phyloP scores from a whole-genome alignment of 2,888 invertebrate species.

The Diaprepes abbreviatus region DNA sequence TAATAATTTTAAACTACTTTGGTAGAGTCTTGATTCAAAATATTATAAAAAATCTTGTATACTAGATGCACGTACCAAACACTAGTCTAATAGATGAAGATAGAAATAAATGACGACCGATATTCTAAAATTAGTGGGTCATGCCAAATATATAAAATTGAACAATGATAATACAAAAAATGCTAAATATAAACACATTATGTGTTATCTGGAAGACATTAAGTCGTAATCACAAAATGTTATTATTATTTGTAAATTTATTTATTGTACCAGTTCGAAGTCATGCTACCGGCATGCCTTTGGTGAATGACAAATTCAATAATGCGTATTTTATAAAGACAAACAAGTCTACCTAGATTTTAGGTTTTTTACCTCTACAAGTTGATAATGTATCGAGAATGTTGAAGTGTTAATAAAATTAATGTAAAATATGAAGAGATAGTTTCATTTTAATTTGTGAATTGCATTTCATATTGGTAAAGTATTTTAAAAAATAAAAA shows the following conservation, averaged over 20 bases:
- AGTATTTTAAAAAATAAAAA: too few species aligned
- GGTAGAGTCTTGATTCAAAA: too few species aligned
- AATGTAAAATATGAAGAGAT: not conserved
- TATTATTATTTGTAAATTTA: constrained; percentile 17
- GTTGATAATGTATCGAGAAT: not conserved
- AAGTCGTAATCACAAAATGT: constrained; percentile 22
- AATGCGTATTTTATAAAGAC: constrained; percentile 26
- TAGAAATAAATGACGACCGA: not conserved
- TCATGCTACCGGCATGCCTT: constrained; percentile 31
- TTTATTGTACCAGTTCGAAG: constrained; percentile 12
- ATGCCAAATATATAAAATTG: constrained; percentile 1
- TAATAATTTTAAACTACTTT: too few species aligned
- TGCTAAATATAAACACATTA: constrained; percentile 6
- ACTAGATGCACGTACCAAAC: not conserved
- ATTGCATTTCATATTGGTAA: not conserved
- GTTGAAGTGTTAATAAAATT: not conserved
- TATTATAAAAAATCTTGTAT: not conserved
- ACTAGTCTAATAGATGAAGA: too few species aligned
- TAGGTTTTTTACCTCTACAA: constrained; percentile 1
- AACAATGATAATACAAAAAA: constrained; percentile 19
- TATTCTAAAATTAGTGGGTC: constrained; percentile 7
- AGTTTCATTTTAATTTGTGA: not conserved
- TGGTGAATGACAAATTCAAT: constrained; percentile 17
- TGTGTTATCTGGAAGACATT: constrained; percentile 18
- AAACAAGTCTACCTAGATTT: constrained; percentile 22